These are phyloP conservation scores for Aspidoscelis tigris DNA, from an alignment of 2,113 vertebrate genomes.

Conservation along the genomic window DNA sequence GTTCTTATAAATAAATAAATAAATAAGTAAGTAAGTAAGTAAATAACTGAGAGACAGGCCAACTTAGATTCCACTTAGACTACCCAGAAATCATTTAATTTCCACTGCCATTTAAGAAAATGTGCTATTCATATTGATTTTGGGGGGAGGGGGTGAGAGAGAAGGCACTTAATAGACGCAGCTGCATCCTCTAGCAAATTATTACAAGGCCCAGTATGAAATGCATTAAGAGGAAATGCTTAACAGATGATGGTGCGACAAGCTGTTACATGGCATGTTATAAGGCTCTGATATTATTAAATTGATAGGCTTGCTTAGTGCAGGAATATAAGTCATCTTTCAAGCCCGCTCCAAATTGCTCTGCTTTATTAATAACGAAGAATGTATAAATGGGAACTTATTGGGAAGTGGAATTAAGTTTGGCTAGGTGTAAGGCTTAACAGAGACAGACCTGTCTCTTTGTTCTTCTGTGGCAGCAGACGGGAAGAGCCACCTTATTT, in stretches of 20 bases:
- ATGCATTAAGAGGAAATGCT: slow-evolving; percentile 81
- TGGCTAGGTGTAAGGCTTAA: slow-evolving; percentile 55
- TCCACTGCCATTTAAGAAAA: slow-evolving; percentile 76
- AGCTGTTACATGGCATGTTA: slow-evolving; percentile 78
- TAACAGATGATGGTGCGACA: slow-evolving; percentile 82
- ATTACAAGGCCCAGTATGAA: slow-evolving; percentile 79
- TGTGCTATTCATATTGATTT: slow-evolving; percentile 76
- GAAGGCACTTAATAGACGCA: slow-evolving; percentile 77
- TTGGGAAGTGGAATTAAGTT: slow-evolving; percentile 67
- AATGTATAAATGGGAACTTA: slow-evolving; percentile 71
- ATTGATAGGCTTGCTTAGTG: slow-evolving; percentile 80
- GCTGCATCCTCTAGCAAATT: slow-evolving; percentile 80
- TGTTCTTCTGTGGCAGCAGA: slow-evolving; percentile 50
- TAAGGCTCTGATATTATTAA: slow-evolving; percentile 83
- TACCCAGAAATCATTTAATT: slow-evolving; percentile 75
- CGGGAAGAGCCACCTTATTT: slow-evolving; percentile 60
- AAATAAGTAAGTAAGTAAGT: too few species aligned
- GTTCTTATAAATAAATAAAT: too few species aligned
- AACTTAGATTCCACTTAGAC: slow-evolving; percentile 65
- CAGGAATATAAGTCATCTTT: slow-evolving; percentile 81
- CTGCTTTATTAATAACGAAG: slow-evolving; percentile 74
- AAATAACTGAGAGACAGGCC: slow-evolving; percentile 10
- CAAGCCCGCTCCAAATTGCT: slow-evolving; percentile 72
- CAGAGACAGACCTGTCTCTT: slow-evolving; percentile 53
- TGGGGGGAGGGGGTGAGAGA: not conserved